A percentile compares a stretch with the other conserved stretches of the same genome.
These are phyloP conservation scores for Xanthia icteritia DNA, from an alignment of 2,888 invertebrate species.

Conservation along the genomic window DNA sequence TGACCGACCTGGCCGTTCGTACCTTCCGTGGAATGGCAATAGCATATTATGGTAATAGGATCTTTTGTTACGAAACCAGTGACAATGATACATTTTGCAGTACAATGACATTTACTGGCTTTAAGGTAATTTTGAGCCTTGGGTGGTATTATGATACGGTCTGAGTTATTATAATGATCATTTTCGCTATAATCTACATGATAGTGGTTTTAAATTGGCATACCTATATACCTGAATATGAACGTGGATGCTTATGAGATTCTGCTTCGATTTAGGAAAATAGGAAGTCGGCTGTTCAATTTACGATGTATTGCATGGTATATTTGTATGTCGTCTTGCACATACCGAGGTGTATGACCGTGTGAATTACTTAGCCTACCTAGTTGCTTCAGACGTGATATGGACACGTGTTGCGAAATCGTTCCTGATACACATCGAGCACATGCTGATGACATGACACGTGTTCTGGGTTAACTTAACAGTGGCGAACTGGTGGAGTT, in stretches of 20 bases:
- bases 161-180: slow-evolving; percentile 20
- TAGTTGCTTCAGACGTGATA: slow-evolving; percentile 34
- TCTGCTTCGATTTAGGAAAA: too few relatives aligned
- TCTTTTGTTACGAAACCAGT: slow-evolving; percentile 50
- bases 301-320: background rate
- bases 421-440: slow-evolving; percentile 42
- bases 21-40: slow-evolving; percentile 25
- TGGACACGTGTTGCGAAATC: slow-evolving; percentile 37
- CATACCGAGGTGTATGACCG: slow-evolving; percentile 4
- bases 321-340: background rate
- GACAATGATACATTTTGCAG: slow-evolving; percentile 39
- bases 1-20: background rate
- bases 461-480: slow-evolving; percentile 45
- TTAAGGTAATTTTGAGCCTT: slow-evolving; percentile 28
- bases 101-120: slow-evolving; percentile 44
- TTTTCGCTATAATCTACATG: slow-evolving; percentile 1
- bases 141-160: slow-evolving; percentile 6
- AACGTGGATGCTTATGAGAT: too few relatives aligned
- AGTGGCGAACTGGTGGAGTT: slow-evolving; percentile 8
- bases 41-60: slow-evolving; percentile 25
- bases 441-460: slow-evolving; percentile 43
- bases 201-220: too few relatives aligned
- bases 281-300: background rate
- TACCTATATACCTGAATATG: too few relatives aligned
- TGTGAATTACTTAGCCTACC: slow-evolving; percentile 17